Conservation (phyloP, 2,888 invertebrate genomes). For the Aproaerema taeniolella region DNA sequence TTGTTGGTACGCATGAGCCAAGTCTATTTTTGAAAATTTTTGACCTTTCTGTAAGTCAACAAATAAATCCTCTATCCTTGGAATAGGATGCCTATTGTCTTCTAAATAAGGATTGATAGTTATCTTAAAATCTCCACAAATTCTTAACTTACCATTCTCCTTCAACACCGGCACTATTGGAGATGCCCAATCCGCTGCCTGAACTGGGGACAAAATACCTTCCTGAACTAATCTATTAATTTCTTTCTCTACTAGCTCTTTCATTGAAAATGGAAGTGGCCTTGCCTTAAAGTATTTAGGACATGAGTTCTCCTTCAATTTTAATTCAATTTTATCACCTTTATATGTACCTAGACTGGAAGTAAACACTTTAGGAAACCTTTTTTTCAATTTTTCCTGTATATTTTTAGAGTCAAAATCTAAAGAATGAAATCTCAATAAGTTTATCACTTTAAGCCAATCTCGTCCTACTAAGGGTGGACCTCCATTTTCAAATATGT, state of each 20-base stretch:
- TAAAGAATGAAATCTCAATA: neutral
- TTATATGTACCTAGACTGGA: neutral
- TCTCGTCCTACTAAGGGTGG: neutral
- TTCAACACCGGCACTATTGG: constrained; percentile 5
- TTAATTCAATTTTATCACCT: neutral
- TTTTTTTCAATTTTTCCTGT: neutral
- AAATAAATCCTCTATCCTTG: constrained; percentile 2
- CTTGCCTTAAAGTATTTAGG: neutral
- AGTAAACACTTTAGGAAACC: neutral
- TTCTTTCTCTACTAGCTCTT: neutral
- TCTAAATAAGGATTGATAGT: neutral
- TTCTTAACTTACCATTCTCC: neutral
- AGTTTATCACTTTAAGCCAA: neutral
- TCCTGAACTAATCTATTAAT: constrained; percentile 12
- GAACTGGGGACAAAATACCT: constrained; percentile 1
- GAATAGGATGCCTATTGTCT: constrained; percentile 12
- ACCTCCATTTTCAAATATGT: neutral
- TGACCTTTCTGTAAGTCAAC: neutral
- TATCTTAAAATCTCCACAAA: constrained; percentile 1
- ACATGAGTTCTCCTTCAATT: too few species aligned
- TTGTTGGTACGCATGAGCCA: neutral
- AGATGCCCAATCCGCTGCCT: neutral
- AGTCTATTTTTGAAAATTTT: neutral
- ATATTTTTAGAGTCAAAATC: neutral
- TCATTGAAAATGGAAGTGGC: neutral